A percentile compares a stretch with the other conserved stretches of the same genome.
These are phyloP conservation scores for Aphrocallistes beatrix DNA, from an alignment of 37 sponge, comb jelly and placozoan genomes.

Conservation along the genomic window DNA sequence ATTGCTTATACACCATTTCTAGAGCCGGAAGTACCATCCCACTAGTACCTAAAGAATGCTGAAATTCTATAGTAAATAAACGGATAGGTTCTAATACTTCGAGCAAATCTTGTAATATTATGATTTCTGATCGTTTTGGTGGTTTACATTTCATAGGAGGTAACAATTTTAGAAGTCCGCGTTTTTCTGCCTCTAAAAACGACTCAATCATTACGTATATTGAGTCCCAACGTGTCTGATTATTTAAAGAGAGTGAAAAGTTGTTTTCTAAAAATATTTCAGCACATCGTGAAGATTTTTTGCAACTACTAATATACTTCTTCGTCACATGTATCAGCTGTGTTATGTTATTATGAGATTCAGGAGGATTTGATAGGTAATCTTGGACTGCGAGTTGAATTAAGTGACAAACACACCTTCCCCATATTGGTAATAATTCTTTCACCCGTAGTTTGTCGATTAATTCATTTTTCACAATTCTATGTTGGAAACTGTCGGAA, in stretches of 20 bases:
- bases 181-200: not conserved
- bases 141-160: not conserved
- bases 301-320: not conserved
- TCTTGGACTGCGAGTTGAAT: not conserved
- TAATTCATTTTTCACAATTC: not conserved
- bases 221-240: not conserved
- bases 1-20: not conserved
- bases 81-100: not conserved
- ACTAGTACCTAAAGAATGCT: not conserved
- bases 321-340: not conserved
- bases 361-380: not conserved
- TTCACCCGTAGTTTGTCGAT: not conserved
- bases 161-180: not conserved
- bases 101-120: not conserved
- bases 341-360: not conserved
- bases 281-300: not conserved
- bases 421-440: not conserved
- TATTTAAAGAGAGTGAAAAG: conserved; percentile 10
- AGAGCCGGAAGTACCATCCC: conserved; percentile 4
- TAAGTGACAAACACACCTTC: not conserved
- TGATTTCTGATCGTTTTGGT: not conserved
- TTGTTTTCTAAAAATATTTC: not conserved
- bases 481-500: not conserved
- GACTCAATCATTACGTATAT: conserved; percentile 8
- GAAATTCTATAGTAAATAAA: conserved; percentile 6